Evolutionary conservation across 2,888 invertebrate genomes (phyloP), one percentile per base, ranked within the genome.

Genomic region (Drosophila stalkeri): DNA sequence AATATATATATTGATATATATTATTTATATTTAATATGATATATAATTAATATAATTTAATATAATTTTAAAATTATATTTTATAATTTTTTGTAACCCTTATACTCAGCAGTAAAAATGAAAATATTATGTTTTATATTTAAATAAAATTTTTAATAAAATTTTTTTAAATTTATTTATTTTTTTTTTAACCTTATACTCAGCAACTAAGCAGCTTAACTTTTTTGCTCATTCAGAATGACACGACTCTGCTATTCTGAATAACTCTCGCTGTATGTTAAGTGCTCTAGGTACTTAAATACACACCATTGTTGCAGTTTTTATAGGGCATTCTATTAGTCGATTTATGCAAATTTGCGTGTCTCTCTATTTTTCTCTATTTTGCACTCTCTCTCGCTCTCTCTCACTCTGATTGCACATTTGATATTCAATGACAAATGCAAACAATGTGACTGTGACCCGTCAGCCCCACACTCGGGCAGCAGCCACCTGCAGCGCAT

Each of bases 361-460:
- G 31, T 12, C 37, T 18, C 33, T 23, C 37, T 41, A 16, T 14
- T 12, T 46, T 12, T n/a, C 41, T n/a, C 41, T 41, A n/a, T n/a
- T 33, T 12, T 7, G 6, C 46, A 23, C 23, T 27, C 49, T 43
- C n/a, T 27, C 31, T 51, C 31, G 41, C 33, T 6, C 18, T 51
- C 33, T 33, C 3, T 31, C 31, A 14, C n/a, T 44, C 37, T 43
- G 61, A 75, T 69, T 47, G 43, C 64, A 35, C n/a, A 31, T 44
- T 60, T 84, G 46, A 75, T 75, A 82, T 82, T 82, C 82, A 87
- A 85, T 82, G 82, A 85, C 82, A 85, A 71, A 60, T 60, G 71
- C 68, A 68, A 82, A 73, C 69, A 80, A 80, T 74, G 61, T 47
- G 56, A 67, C 64, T 78, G 52, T 64, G 64, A 75, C 63, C 67